Conservation (phyloP, 1,140 invertebrate genomes). For the Pentalonia nigronervosa region DNA sequence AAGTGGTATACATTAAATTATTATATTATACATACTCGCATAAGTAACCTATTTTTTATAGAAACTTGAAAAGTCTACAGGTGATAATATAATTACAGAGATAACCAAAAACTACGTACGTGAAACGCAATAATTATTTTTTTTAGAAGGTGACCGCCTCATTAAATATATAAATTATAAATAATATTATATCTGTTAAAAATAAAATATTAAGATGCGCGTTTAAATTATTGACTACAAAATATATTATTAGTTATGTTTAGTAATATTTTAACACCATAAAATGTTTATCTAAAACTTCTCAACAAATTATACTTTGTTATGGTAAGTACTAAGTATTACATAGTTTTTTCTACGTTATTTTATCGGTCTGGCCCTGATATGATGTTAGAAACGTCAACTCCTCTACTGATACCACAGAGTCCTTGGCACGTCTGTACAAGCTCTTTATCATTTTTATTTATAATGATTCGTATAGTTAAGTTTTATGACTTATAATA, state of each 20-base stretch:
- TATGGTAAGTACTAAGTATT: constrained; percentile 4
- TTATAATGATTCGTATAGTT: constrained; percentile 54
- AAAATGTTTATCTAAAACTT: constrained; percentile 5
- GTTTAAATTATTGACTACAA: neutral
- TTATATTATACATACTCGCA: no score
- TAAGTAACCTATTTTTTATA: neutral
- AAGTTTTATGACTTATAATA: constrained; percentile 48
- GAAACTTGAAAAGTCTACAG: neutral
- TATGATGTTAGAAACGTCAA: constrained; percentile 57
- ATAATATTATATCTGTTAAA: neutral
- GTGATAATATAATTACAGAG: neutral
- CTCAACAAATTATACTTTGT: neutral
- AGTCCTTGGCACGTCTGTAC: constrained; percentile 54
- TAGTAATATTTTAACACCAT: neutral
- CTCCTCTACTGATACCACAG: constrained; percentile 41
- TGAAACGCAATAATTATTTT: neutral
- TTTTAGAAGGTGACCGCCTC: neutral
- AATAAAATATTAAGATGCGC: neutral
- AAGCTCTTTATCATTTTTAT: constrained; percentile 56
- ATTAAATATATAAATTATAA: neutral
- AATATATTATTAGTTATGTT: neutral
- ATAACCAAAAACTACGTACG: neutral
- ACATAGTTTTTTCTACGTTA: neutral
- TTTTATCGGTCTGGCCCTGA: constrained; percentile 54
- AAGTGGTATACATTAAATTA: neutral